A percentile compares a stretch with the other conserved stretches of the same genome.
Evolutionary conservation across 2,113 vertebrate genomes (phyloP).

Genomic region (Cryptomyrus ogoouensis): DNA sequence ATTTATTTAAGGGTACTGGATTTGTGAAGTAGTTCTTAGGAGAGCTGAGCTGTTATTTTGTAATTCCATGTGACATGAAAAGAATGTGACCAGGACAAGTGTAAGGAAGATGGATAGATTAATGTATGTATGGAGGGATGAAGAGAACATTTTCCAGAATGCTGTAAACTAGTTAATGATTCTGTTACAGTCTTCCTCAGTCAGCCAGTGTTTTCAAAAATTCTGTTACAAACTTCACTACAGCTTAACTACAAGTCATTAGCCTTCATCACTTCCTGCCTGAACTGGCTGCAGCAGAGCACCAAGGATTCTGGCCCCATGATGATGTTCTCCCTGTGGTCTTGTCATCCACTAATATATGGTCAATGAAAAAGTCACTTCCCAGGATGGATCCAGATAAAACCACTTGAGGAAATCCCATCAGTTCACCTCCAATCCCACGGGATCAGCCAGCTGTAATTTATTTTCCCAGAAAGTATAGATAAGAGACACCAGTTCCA

Average conservation of each 20-base stretch:
- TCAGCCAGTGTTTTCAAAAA: background rate
- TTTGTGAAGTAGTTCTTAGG: background rate
- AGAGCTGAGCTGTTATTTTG: background rate
- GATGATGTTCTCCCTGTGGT: background rate
- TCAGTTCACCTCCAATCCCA: conserved; percentile 4
- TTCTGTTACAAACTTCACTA: background rate
- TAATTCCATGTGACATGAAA: background rate
- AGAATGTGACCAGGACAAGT: background rate
- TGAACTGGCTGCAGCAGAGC: background rate
- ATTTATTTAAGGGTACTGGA: background rate
- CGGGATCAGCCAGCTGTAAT: conserved; percentile 20
- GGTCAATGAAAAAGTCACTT: background rate
- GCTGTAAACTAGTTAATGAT: background rate
- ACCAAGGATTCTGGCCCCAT: background rate
- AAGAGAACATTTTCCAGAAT: background rate
- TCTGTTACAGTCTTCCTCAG: background rate
- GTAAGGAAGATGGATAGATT: background rate
- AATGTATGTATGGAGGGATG: background rate
- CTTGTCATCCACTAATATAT: conserved; percentile 9
- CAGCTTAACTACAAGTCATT: background rate
- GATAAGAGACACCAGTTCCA: conserved; percentile 30
- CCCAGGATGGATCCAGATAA: conserved; percentile 11
- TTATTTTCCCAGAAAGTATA: conserved; percentile 31
- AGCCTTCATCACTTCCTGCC: background rate
- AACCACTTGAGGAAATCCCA: background rate